Evolutionary conservation across 2,113 vertebrate species (phyloP), one percentile per base, ranked within the genome.

Genomic region (Ploceus nigricollis): DNA sequence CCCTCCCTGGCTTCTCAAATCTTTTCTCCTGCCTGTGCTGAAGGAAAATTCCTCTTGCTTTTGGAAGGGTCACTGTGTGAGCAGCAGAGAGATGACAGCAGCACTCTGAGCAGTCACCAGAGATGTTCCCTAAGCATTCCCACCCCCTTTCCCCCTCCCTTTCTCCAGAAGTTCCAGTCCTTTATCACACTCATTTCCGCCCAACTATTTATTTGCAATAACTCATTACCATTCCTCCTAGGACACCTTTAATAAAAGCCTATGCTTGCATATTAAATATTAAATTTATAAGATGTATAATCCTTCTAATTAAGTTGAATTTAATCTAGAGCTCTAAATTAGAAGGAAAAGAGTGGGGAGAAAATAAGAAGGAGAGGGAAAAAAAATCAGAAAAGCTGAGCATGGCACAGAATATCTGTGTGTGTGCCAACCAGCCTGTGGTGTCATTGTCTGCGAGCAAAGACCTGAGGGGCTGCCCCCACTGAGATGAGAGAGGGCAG

Each of bases 211-310:
- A 95, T 96, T 97, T 63, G 12, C 95, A 94, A 91, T 94, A 90
- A 83, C 70, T 97, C 95, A 97, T 96, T 96, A 97, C 48, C 94
- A 96, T 97, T 96, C 91, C 96, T 97, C 97, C 90, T 66, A 96
- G 94, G 96, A 90, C 70, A 88, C 86, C 95, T 96, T 96, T 97
- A 97, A 98, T 97, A 98, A 98, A 94, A 89, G 73, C 72, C 35
- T 88, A 94, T 83, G 94, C 93, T 96, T 97, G 96, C 93, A 97
- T 97, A 97, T 97, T 97, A 97, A 97, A 96, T 96, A 96, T 96
- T 96, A 97, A 97, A 97, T 97, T 96, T 97, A 96, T 97, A 97
- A 98, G 92, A 96, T 90, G 94, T 84, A 95, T 96, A 97, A 98
- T 98, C 97, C 93, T 96, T 84, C 96, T 97, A 97, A 97, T 97